phyloP scores from a whole-genome alignment of 2,113 vertebrate species.

The Empidonax traillii region DNA sequence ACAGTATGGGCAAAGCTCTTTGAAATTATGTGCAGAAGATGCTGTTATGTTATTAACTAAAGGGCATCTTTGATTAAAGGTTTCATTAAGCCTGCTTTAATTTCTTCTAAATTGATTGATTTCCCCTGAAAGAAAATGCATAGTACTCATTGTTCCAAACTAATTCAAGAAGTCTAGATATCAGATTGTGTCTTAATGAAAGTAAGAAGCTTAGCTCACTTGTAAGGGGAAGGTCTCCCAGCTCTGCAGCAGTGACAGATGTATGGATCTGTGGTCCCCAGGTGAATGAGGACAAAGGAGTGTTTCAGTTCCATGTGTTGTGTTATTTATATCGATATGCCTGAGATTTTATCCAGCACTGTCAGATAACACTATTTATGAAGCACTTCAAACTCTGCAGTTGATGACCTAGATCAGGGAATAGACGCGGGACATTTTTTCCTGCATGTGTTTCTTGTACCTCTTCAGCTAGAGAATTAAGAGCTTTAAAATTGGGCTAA shows the following conservation, averaged over 20 bases:
- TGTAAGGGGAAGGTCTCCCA: not conserved
- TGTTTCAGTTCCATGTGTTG: not conserved
- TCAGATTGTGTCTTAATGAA: constrained; percentile 31
- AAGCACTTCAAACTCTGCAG: not conserved
- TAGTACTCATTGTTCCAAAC: not conserved
- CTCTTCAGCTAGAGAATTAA: constrained; percentile 20
- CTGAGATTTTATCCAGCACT: not conserved
- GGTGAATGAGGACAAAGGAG: constrained; percentile 18
- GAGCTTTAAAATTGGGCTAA: not conserved
- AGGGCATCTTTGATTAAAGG: constrained; percentile 19
- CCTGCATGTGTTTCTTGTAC: not conserved
- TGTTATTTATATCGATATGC: not conserved
- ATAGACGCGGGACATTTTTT: not conserved
- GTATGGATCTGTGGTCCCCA: not conserved
- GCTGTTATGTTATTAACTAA: constrained; percentile 5
- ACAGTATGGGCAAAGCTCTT: not conserved
- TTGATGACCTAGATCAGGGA: constrained; percentile 29
- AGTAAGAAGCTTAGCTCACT: constrained; percentile 36
- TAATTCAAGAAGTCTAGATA: constrained; percentile 16
- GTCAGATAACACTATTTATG: constrained; percentile 21
- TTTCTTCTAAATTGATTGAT: not conserved
- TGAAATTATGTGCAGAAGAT: not conserved
- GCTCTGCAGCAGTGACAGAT: not conserved
- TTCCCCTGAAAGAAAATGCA: not conserved
- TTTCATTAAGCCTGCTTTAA: constrained; percentile 28